Conservation (phyloP, 2,113 vertebrate species). For the Pedetes capensis region DNA sequence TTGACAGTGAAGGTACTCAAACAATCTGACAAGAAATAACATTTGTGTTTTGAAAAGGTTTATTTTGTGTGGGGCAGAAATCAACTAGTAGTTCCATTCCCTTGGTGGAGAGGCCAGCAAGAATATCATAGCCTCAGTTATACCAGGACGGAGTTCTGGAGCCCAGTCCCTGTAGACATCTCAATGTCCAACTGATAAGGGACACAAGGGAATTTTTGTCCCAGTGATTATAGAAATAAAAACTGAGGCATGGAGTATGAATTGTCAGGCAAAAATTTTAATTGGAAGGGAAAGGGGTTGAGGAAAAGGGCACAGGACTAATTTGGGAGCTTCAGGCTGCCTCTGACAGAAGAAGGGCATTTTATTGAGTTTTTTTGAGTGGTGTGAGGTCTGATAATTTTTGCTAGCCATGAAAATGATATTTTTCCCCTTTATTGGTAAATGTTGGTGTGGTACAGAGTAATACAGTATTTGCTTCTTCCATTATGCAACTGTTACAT, state of each 20-base stretch:
- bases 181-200: background rate
- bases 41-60: background rate
- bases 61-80: background rate
- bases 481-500: no score
- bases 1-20: background rate
- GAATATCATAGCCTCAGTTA: background rate
- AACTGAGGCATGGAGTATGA: background rate
- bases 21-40: background rate
- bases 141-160: background rate
- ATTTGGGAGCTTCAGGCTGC: background rate
- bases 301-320: background rate
- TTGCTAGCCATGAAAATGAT: background rate
- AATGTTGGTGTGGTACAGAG: no score
- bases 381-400: background rate
- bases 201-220: background rate
- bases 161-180: background rate
- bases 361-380: background rate
- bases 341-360: background rate
- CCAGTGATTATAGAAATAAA: background rate
- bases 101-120: background rate
- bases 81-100: background rate
- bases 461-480: no score
- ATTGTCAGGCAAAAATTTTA: background rate
- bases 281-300: background rate
- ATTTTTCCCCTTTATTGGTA: no score